Percentiles rank a stretch among this genome's conserved stretches.
phyloP scores from a whole-genome alignment of 2,113 vertebrate species.

The Heterochromis multidens region DNA sequence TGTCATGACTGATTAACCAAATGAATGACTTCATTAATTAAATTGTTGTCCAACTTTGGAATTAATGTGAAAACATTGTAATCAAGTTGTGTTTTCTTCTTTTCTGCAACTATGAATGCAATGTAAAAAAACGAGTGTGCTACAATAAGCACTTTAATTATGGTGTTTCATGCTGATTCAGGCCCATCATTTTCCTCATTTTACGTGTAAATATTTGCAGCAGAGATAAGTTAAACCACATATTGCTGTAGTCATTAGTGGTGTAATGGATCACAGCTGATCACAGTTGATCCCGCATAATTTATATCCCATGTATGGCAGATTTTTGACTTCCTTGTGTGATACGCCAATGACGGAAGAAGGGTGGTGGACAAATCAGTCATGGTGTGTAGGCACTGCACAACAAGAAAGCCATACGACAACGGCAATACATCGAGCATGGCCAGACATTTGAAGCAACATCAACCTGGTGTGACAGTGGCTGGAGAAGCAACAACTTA shows the following conservation, averaged over 20 bases:
- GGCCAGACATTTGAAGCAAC: background rate
- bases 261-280: background rate
- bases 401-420: background rate
- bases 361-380: background rate
- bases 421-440: background rate
- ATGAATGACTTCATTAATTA: slow-evolving; percentile 50
- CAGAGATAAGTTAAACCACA: background rate
- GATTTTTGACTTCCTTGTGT: background rate
- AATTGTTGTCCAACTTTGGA: slow-evolving; percentile 3
- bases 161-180: background rate
- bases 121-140: background rate
- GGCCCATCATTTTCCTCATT: background rate
- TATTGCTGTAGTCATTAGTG: background rate
- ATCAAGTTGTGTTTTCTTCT: background rate
- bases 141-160: background rate
- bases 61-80: background rate
- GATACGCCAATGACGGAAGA: background rate
- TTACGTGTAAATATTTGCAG: background rate
- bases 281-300: background rate
- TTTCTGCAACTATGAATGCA: background rate
- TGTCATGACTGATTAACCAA: slow-evolving; percentile 55
- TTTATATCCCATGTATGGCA: background rate
- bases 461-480: background rate
- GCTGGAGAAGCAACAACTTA: background rate
- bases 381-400: background rate